Conservation (phyloP, 2,888 invertebrate genomes). For the Limnephilus lunatus region DNA sequence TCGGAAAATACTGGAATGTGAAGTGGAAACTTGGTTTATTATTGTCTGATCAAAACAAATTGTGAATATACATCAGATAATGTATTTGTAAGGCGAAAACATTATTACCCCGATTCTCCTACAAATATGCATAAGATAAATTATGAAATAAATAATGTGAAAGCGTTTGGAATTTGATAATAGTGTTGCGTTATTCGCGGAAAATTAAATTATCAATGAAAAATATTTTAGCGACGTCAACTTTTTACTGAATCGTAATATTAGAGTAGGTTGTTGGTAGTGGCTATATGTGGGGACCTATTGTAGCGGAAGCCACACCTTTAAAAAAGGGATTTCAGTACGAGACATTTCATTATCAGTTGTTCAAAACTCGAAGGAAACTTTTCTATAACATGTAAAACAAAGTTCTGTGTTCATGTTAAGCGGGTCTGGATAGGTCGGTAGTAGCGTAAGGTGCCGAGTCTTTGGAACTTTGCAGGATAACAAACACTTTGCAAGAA, state of each 20-base stretch:
- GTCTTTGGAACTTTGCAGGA: conserved; percentile 18
- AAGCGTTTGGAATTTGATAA: not conserved
- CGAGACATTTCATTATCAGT: conserved; percentile 32
- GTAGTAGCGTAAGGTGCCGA: conserved; percentile 11
- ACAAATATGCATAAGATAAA: not conserved
- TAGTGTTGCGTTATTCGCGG: not conserved
- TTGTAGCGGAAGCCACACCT: not conserved
- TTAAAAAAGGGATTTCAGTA: not conserved
- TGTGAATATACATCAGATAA: not conserved
- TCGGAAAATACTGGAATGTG: not conserved
- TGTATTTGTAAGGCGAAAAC: not conserved
- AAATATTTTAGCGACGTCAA: not conserved
- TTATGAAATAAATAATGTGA: not conserved
- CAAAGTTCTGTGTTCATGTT: conserved; percentile 26
- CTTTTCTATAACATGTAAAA: conserved; percentile 38
- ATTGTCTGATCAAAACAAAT: not conserved
- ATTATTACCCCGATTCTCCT: not conserved
- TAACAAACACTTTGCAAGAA: conserved; percentile 40
- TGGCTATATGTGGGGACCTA: not conserved
- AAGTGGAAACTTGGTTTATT: not conserved
- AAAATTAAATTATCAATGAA: not conserved
- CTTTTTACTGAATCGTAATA: not conserved
- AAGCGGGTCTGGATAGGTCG: conserved; percentile 9
- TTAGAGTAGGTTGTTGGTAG: not conserved
- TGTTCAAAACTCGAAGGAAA: conserved; percentile 1